Percentiles rank a stretch among this genome's conserved stretches.
These are phyloP conservation scores for Mionectes olivaceus DNA, from an alignment of 2,797 vertebrate species.

Conservation along the genomic window DNA sequence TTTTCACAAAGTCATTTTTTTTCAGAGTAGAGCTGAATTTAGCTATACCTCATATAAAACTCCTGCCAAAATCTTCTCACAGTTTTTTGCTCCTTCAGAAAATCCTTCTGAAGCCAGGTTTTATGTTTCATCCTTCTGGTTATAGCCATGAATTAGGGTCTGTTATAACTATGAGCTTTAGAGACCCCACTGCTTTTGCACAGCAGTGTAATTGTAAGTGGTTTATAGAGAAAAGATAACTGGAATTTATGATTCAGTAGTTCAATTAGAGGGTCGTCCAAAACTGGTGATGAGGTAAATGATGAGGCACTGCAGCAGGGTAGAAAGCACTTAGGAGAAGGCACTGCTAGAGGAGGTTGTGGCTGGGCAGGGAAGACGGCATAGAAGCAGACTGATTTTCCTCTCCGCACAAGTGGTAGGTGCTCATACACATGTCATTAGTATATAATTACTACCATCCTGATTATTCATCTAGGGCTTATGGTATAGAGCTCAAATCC, in stretches of 20 bases:
- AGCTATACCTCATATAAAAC: background rate
- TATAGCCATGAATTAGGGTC: background rate
- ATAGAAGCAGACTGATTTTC: background rate
- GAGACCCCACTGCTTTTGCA: background rate
- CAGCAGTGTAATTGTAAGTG: background rate
- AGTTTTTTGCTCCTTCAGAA: background rate
- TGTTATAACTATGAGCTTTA: background rate
- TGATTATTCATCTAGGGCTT: background rate
- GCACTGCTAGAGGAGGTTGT: background rate
- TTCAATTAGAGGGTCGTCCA: background rate
- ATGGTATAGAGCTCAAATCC: background rate
- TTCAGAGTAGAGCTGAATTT: background rate
- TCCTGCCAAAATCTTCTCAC: background rate
- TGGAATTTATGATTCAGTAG: background rate
- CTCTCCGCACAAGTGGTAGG: background rate
- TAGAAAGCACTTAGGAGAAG: fast-evolving
- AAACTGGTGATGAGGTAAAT: background rate
- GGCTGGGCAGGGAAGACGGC: background rate
- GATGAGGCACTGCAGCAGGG: background rate
- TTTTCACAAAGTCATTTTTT: background rate
- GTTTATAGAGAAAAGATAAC: background rate
- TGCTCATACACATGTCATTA: background rate
- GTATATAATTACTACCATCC: background rate
- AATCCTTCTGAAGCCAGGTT: background rate
- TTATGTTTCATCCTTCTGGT: background rate